Evolutionary conservation across 2,113 vertebrate genomes (phyloP), one percentile per base, ranked within the genome.

Genomic region (Uria aalge): DNA sequence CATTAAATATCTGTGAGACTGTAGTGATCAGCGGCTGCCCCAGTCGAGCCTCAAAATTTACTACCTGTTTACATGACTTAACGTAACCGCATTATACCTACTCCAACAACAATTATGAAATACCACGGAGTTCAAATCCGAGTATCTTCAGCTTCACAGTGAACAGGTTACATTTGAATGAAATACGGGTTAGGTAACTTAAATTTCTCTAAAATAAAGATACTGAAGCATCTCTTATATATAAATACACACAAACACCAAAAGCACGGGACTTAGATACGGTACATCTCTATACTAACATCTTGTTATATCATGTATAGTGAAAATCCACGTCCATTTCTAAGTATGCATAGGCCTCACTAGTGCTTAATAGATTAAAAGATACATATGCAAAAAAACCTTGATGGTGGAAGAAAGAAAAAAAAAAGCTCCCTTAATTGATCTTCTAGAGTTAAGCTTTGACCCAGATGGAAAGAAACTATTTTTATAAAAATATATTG

Each of bases 71-170:
- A 90, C 79, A 89, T 92, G 93, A 96, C 92, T 85, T 88, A 96
- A 91, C 75, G 34, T 85, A 97, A 96, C 82, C 50, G 53, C 77
- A 94, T 94, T 97, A 80, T 85, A 95, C 41, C 79, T 69, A 89
- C 48, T 93, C 85, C 76, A 85, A 84, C 88, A 95, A 63, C 94
- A 94, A 83, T 93, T 97, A 93, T 9, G 71, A 88, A 96, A 90
- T 93, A 92, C 88, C 94, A 96, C 76, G 20, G 76, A 96, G 94
- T 96, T 95, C 89, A 95, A 96, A 91, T 75, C 85, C 22, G 40
- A 97, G 53, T 72, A 94, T 90, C 94, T 96, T 93, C 74, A 97
- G 95, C 90, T 92, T 94, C 94, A 93, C 66, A 92, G 82, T 67
- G 86, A 88, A 89, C 12, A 50, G 50, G 29, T 88, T 57, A 79